Percentiles rank a stretch among this genome's conserved stretches.
Evolutionary conservation across 2,888 invertebrate species (phyloP).

Genomic region (Drosophila anomalata): DNA sequence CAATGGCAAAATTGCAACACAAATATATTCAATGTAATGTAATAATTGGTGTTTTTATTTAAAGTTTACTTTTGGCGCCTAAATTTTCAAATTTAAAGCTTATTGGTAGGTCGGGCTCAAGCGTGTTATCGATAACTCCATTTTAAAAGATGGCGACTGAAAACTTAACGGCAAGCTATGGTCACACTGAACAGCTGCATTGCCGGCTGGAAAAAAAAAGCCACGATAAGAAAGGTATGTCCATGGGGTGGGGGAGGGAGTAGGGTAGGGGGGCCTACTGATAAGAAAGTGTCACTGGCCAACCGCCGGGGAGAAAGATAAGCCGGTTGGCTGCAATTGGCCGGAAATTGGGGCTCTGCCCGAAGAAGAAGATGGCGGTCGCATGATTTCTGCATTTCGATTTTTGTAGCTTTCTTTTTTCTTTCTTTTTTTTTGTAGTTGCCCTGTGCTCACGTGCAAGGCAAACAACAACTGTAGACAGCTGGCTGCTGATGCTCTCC

Average conservation of each 20-base stretch:
- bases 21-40: slow-evolving; percentile 50
- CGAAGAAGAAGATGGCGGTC: slow-evolving; percentile 48
- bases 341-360: background rate
- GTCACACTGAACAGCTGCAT: background rate
- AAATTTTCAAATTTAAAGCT: slow-evolving; percentile 4
- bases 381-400: slow-evolving; percentile 41
- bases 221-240: background rate
- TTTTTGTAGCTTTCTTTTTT: slow-evolving; percentile 2
- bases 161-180: background rate
- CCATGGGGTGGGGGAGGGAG: background rate
- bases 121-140: slow-evolving; percentile 42
- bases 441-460: slow-evolving; percentile 58
- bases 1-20: slow-evolving; percentile 54
- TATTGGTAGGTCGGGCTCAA: background rate
- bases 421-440: background rate
- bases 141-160: background rate
- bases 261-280: background rate
- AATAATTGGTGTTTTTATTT: slow-evolving; percentile 1
- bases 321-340: slow-evolving; percentile 57
- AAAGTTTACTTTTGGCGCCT: background rate
- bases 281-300: slow-evolving; percentile 52
- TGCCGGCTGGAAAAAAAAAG: slow-evolving; percentile 16
- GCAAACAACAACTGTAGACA: slow-evolving; percentile 49
- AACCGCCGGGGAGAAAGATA: slow-evolving; percentile 58
- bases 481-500: background rate